Percentiles rank a stretch among this genome's conserved stretches.
Evolutionary conservation across 2,113 vertebrate species (phyloP).

Genomic region (Grammomys surdaster): DNA sequence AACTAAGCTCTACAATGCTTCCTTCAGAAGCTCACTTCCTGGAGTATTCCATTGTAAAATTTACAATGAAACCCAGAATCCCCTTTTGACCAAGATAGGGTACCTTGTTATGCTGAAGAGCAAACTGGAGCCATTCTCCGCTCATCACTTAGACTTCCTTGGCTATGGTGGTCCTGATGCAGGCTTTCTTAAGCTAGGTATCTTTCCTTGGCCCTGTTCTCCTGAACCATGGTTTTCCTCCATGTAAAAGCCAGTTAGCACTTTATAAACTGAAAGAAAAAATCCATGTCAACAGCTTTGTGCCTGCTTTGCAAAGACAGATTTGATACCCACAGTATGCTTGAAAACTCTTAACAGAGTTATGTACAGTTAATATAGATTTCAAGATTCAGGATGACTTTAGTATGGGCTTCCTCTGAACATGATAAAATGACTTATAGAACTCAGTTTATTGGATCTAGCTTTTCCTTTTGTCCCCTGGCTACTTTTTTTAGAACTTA

Average conservation of each 20-base stretch:
- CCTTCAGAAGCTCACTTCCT: not conserved
- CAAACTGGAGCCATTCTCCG: constrained; percentile 24
- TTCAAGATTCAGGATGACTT: constrained; percentile 42
- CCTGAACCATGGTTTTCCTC: not conserved
- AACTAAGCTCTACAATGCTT: not conserved
- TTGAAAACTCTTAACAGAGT: not conserved
- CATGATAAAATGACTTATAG: not conserved
- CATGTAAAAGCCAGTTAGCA: constrained; percentile 34
- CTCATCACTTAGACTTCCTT: not conserved
- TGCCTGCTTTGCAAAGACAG: not conserved
- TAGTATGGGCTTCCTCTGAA: not conserved
- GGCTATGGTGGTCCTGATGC: not conserved
- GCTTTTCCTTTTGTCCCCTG: not conserved
- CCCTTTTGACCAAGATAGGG: not conserved
- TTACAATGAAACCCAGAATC: not conserved
- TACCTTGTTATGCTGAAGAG: not conserved
- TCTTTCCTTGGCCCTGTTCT: not conserved
- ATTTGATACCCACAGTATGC: not conserved
- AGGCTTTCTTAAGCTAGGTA: not conserved
- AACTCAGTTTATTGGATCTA: not conserved
- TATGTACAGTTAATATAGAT: constrained; percentile 13
- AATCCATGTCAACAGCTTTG: not conserved
- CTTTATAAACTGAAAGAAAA: not conserved
- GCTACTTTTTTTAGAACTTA: not conserved
- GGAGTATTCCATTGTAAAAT: not conserved